Conservation (phyloP, 2,888 invertebrate genomes). For the Elmis aenea region DNA sequence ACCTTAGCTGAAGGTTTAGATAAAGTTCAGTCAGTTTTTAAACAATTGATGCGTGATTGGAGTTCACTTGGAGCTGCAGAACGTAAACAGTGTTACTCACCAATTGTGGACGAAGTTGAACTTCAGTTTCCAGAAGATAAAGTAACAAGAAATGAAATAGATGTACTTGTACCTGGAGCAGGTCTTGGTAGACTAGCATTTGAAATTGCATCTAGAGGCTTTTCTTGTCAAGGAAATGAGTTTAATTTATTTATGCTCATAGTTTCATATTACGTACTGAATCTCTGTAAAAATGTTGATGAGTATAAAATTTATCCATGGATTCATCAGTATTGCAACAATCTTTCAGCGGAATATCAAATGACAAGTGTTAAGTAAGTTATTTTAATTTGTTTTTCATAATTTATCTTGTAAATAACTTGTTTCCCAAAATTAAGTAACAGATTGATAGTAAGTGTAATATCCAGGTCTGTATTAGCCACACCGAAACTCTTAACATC, state of each 20-base stretch:
- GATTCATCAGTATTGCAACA: slow-evolving; percentile 93
- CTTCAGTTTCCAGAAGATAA: slow-evolving; percentile 63
- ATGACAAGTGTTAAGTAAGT: slow-evolving; percentile 56
- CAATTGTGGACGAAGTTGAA: slow-evolving; percentile 80
- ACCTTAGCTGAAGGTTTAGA: slow-evolving; percentile 54
- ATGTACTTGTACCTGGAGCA: slow-evolving; percentile 92
- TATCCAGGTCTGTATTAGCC: no score
- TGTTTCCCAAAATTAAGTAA: no score
- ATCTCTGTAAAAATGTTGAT: slow-evolving; percentile 71
- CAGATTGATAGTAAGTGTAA: no score
- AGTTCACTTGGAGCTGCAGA: slow-evolving; percentile 78
- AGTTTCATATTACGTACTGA: slow-evolving; percentile 92
- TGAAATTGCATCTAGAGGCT: slow-evolving; percentile 88
- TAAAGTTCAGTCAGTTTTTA: slow-evolving; percentile 89
- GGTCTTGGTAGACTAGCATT: slow-evolving; percentile 91
- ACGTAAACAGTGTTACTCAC: slow-evolving; percentile 80
- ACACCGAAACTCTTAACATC: no score
- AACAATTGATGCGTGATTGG: slow-evolving; percentile 98
- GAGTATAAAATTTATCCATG: slow-evolving; percentile 84
- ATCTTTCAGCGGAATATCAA: slow-evolving; percentile 77
- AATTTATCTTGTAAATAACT: no score
- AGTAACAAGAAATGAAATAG: slow-evolving; percentile 55
- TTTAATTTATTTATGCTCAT: slow-evolving; percentile 97
- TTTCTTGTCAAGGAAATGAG: slow-evolving; percentile 94
- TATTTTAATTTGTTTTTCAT: not conserved